These are phyloP conservation scores for Panagrolaimus sp. DNA, from an alignment of 1,140 invertebrate genomes.

Conservation along the genomic window DNA sequence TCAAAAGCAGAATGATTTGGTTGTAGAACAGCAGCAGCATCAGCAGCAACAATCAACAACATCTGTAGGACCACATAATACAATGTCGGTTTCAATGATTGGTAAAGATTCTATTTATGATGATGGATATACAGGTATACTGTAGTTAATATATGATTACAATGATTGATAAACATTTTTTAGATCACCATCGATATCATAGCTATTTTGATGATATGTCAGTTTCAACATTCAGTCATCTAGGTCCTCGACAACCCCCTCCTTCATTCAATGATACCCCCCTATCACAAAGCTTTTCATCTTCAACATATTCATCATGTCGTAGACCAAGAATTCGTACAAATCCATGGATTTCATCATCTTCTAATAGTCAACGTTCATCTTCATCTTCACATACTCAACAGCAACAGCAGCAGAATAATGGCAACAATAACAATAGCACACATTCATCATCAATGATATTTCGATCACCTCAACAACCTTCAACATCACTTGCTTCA, in stretches of 20 bases:
- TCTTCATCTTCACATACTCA: too few relatives aligned
- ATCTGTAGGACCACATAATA: not conserved
- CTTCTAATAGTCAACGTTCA: too few relatives aligned
- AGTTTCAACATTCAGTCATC: not conserved
- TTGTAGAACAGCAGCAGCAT: not conserved
- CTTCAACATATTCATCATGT: not conserved
- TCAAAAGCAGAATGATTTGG: not conserved
- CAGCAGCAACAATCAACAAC: not conserved
- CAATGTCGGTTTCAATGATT: not conserved
- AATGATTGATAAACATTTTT: not conserved
- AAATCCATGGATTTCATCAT: not conserved
- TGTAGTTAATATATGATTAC: not conserved
- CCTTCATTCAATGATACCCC: not conserved
- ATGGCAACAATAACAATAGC: too few relatives aligned
- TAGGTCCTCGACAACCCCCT: not conserved
- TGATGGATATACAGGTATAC: conserved; percentile 7
- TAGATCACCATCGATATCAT: not conserved
- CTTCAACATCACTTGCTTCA: not conserved
- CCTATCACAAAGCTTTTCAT: conserved; percentile 4
- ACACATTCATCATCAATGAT: too few relatives aligned
- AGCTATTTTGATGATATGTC: conserved; percentile 1
- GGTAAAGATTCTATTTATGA: conserved; percentile 1
- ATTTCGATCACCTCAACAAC: conserved; percentile 7
- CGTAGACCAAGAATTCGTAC: not conserved
- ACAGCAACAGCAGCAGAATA: too few relatives aligned